Evolutionary conservation across 2,113 vertebrate species (phyloP), one percentile per base, ranked within the genome.

Genomic region (Otus sunia): DNA sequence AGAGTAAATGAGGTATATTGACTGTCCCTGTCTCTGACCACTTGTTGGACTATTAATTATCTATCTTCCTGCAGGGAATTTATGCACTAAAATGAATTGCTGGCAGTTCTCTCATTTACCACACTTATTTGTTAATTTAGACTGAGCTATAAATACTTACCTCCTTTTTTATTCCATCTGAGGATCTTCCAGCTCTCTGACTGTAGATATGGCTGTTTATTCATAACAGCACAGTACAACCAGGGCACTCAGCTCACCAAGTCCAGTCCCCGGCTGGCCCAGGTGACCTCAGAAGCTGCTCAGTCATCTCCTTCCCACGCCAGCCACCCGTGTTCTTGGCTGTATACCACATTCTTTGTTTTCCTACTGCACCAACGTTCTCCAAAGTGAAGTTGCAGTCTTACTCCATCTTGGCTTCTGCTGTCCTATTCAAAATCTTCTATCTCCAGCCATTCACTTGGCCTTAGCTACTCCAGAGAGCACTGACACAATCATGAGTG

Each of bases 121-220:
- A 59, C 45, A 34, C 34, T 89, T 32, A 68, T 26, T 81, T 91
- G 68, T 56, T 90, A 84, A 80, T 90, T 90, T 43, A 77, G 39
- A n/a, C 77, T 30, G 53, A 62, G 81, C 50, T 52, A 39, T 81
- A 90, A 93, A 92, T 77, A 77, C 87, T 96, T 90, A 47, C 55
- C 14, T 66, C 27, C 39, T 58, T 39, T 76, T 89, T 74, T 58
- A 69, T 45, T 66, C 55, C 30, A 3, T 13, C 47, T 50, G 74
- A 67, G 53, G 78, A 59, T 22, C 19, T 34, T 52, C 5, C 80
- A 86, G 43, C 59, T 73, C 68, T 66, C 78, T 72, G 50, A 22
- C 19, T 18, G 60, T n/a, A 11, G 34, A 6, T 45, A 36, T 26
- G 45, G 50, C 9, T 93, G 39, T 66, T 81, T 45, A 25, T 66